Base-by-base conservation (phyloP, 1,140 invertebrate species). In the Leptonema lineaticorne region DNA sequence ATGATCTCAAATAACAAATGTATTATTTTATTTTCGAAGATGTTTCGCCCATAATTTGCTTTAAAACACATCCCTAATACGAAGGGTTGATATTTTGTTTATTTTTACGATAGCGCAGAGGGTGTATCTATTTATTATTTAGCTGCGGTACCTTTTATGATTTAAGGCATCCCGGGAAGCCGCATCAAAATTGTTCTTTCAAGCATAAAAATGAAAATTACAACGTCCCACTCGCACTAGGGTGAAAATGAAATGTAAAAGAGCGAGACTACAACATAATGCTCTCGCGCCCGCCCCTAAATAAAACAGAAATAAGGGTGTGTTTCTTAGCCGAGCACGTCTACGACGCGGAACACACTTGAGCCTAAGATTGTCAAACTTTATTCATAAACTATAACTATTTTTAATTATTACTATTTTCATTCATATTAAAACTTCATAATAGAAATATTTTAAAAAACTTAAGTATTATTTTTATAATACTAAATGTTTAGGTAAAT, bases 281-380 rank as follows among this genome's bases (percentile, higher is more conserved):
- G 65, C 65, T 67, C 65, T 67, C 65, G 65, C 65, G 30, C 57
- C 29, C 65, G 53, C 64, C 64, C 16, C 30, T 30, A 64, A 59
- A 59, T 67, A 67, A 67, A 67, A 67, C 65, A 37, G 65, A 67
- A 67, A 67, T 67, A 67, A 67, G 65, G 65, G 65, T 59, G 65
- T 67, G 65, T 67, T 67, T 67, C 65, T 67, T 67, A 67, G 65
- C 33, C 48, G 65, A 67, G 65, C 65, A 50, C 65, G 65, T 67
- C 65, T 67, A 67, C 26, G 65, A 67, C 62, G 62, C 62, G 62
- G 62, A 67, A 67, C 41, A 67, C 57, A 67, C 65, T 67, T 67
- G 48, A 16, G 41, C 65, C 65, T 30, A 27, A 18, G 56, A 30
- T 67, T 22, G 22, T 67, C 65, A 67, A 67, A 67, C 65, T 60